Conservation (phyloP, 2,797 vertebrate species). For the Acanthurus leucopareius region DNA sequence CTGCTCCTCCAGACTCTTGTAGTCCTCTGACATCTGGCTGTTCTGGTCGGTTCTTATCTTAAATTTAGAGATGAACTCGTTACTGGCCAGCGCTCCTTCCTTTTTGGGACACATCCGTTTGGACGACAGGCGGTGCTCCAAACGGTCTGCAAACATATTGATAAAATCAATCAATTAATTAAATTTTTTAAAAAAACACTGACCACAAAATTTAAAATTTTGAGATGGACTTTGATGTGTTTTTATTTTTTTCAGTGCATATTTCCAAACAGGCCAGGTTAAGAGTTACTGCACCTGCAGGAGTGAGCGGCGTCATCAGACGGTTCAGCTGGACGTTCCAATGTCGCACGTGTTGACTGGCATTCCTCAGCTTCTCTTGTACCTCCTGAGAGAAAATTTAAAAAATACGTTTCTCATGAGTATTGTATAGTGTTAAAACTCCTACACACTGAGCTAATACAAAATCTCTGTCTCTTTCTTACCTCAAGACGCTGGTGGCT, state of each 20-base stretch:
- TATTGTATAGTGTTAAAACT: background rate
- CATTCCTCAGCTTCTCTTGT: slow-evolving; percentile 81
- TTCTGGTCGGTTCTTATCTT: slow-evolving; percentile 62
- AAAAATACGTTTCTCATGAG: background rate
- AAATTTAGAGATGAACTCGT: slow-evolving; percentile 85
- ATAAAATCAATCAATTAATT: too few relatives aligned
- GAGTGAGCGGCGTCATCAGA: slow-evolving; percentile 85
- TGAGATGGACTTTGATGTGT: background rate
- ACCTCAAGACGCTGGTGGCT: slow-evolving; percentile 81
- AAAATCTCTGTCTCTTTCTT: background rate
- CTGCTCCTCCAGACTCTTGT: slow-evolving; percentile 58
- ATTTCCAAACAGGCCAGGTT: background rate
- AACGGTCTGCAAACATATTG: slow-evolving; percentile 67
- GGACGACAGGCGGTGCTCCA: slow-evolving; percentile 62
- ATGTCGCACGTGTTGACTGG: slow-evolving; percentile 81
- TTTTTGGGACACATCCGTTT: slow-evolving; percentile 76
- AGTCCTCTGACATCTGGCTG: slow-evolving; percentile 41
- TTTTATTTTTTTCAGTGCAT: background rate
- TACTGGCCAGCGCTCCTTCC: slow-evolving; percentile 84
- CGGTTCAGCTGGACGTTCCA: slow-evolving; percentile 88
- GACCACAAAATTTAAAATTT: background rate
- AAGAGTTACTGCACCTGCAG: slow-evolving; percentile 77
- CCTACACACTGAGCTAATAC: background rate
- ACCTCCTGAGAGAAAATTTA: slow-evolving; percentile 73
- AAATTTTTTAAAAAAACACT: background rate